Conservation (phyloP, 1,140 invertebrate species). For the Aradophagus sp. region DNA sequence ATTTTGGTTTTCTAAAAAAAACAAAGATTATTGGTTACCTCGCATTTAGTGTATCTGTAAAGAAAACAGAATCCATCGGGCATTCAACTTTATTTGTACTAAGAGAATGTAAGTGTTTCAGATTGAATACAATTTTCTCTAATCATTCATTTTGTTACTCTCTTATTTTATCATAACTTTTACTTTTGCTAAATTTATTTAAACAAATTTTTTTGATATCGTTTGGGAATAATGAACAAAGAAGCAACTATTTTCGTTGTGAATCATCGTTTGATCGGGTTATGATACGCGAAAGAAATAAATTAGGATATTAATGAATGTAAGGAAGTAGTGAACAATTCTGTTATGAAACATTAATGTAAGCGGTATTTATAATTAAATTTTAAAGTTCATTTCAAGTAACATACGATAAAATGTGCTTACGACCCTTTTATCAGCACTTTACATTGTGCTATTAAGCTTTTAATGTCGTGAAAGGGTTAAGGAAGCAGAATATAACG, state of each 20-base stretch:
- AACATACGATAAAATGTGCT: constrained; percentile 19
- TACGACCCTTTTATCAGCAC: constrained; percentile 47
- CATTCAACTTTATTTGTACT: no score
- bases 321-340: constrained; percentile 7
- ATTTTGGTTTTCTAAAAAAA: constrained; percentile 11
- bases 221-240: constrained; percentile 14
- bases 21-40: constrained; percentile 18
- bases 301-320: not conserved
- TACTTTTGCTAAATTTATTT: no score
- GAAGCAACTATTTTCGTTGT: constrained; percentile 20
- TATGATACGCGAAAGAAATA: constrained; percentile 6
- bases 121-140: no score
- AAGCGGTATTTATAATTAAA: constrained; percentile 16
- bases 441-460: constrained; percentile 40
- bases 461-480: constrained; percentile 39
- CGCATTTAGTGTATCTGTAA: no score
- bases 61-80: no score
- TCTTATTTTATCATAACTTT: no score
- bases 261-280: constrained; percentile 4
- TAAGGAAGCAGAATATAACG: no score
- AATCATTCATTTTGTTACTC: no score
- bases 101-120: no score
- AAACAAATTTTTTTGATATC: no score
- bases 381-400: constrained; percentile 17
- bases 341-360: constrained; percentile 28